Percentiles rank a stretch among this genome's conserved stretches.
Conservation (phyloP, 2,797 vertebrate species). For the Cryptoprocta ferox region DNA sequence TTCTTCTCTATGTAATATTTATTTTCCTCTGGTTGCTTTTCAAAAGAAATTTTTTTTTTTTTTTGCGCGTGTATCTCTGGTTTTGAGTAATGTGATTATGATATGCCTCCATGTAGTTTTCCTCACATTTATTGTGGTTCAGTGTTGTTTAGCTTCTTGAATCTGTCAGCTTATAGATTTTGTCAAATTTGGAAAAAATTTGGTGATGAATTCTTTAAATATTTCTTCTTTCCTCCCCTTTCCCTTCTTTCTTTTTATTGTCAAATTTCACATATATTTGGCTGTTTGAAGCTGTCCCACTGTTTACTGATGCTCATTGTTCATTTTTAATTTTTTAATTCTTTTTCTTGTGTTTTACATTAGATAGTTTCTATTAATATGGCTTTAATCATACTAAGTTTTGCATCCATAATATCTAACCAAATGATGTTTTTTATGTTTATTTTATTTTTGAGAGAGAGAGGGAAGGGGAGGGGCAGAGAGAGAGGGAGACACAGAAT, state of each 20-base stretch:
- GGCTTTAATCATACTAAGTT: background rate
- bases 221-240: background rate
- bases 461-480: too few species aligned
- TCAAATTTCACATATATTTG: background rate
- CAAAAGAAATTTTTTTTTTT: accelerated
- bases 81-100: background rate
- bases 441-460: too few species aligned
- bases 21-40: background rate
- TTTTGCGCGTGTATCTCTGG: background rate
- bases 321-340: background rate
- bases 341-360: background rate
- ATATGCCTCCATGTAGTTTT: background rate
- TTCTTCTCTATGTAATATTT: background rate
- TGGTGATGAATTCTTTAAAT: background rate
- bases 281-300: background rate
- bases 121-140: background rate
- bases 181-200: background rate
- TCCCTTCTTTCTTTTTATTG: background rate
- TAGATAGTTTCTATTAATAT: background rate
- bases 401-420: background rate
- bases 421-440: background rate
- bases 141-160: background rate
- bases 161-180: background rate
- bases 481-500: too few species aligned
- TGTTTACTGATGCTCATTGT: background rate